Base-by-base conservation (phyloP, 2,888 invertebrate genomes). In the Noctua pronuba region DNA sequence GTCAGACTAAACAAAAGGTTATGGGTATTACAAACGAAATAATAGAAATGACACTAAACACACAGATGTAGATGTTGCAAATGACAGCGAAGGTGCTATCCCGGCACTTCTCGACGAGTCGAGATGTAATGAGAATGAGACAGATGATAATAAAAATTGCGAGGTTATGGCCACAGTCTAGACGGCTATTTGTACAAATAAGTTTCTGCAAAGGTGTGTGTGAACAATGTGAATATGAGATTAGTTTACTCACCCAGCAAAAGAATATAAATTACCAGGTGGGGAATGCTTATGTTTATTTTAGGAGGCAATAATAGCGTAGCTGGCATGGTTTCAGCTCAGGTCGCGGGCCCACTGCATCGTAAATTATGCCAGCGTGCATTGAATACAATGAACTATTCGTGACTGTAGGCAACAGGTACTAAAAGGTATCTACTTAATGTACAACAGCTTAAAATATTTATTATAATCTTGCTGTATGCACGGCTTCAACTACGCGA, bases 321-420 rank as follows among this genome's bases (percentile, higher is more conserved):
- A 88, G 86, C 84, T 92, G 92, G 91, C 91, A 89, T 82, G 87
- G 90, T 89, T 92, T 92, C 92, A 91, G 89, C 84, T 80, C 86
- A 87, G 88, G 88, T 86, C 83, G 44, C 75, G 84, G 75, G 83
- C 83, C 82, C 88, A 88, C 83, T 91, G 92, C 90, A 90, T 89
- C 83, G 87, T 92, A 91, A 90, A 92, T 92, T 91, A 92, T 86
- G 87, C 87, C 76, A 84, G 84, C 90, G 91, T 92, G 92, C 91
- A 92, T 91, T 93, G 92, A 93, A 94, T 94, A 92, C 89, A 92
- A 88, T 89, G 90, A 90, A 87, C 88, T 87, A 82, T 88, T 82
- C 83, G 83, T 75, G 70, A 81, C 77, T 77, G 76, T 79, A 85
- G 73, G 91, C 93, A 94, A 94, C 94, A 94, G 92, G 93, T 93